phyloP scores from a whole-genome alignment of 1,140 invertebrate genomes.

The Drosophila carrolli region DNA sequence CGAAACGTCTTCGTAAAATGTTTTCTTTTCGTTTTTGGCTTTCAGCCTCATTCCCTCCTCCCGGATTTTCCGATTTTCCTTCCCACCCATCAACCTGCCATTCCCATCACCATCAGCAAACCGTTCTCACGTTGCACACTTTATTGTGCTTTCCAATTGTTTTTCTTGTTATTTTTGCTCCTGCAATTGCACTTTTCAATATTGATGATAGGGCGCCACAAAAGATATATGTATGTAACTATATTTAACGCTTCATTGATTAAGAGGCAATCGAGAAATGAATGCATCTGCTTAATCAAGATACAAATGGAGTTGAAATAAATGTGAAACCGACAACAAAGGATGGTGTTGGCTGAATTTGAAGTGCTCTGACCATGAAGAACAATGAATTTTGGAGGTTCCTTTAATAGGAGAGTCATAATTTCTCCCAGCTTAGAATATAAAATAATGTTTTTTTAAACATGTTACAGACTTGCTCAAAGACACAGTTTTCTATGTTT shows the following conservation, averaged over 20 bases:
- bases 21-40: conserved; percentile 49
- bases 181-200: conserved; percentile 44
- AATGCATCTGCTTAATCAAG: conserved; percentile 56
- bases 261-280: conserved; percentile 44
- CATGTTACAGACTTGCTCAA: too few relatives aligned
- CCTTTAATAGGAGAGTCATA: too few relatives aligned
- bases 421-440: background rate
- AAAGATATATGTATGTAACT: conserved; percentile 40
- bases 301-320: conserved; percentile 31
- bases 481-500: too few relatives aligned
- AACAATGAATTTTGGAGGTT: background rate
- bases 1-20: conserved; percentile 32
- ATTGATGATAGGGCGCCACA: conserved; percentile 50
- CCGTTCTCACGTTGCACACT: conserved; percentile 52
- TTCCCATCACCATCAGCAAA: conserved; percentile 31
- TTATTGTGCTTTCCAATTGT: conserved; percentile 51
- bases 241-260: conserved; percentile 61
- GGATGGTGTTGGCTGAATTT: conserved; percentile 3
- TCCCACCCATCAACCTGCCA: conserved; percentile 1
- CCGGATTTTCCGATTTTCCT: background rate
- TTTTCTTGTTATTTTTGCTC: conserved; percentile 31
- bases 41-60: conserved; percentile 18
- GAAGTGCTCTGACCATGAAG: background rate
- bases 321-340: conserved; percentile 28
- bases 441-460: too few relatives aligned